A percentile compares a stretch with the other conserved stretches of the same genome.
phyloP scores from a whole-genome alignment of 2,113 vertebrate genomes.

The Cervus canadensis region DNA sequence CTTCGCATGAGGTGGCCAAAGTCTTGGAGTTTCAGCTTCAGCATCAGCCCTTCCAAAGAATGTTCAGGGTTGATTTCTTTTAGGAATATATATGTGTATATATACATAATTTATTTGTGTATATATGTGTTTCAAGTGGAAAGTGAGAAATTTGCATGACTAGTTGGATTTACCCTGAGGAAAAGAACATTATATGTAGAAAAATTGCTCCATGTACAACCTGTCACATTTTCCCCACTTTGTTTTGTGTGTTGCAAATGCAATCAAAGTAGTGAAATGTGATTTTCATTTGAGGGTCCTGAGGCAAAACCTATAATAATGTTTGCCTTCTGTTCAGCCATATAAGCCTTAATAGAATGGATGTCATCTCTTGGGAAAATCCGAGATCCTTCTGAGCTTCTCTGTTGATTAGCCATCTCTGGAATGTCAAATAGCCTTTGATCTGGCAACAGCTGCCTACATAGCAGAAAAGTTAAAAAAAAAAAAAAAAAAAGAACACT shows the following conservation, averaged over 20 bases:
- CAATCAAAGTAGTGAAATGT: conserved; percentile 28
- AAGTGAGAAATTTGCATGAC: conserved; percentile 20
- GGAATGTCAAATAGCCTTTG: conserved; percentile 28
- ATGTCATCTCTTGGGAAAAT: not conserved
- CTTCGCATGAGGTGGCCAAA: not conserved
- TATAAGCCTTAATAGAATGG: not conserved
- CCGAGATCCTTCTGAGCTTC: not conserved
- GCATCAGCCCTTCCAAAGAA: not conserved
- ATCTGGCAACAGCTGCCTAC: not conserved
- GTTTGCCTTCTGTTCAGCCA: conserved; percentile 25
- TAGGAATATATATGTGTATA: not conserved
- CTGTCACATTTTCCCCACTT: not conserved
- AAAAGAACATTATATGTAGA: not conserved
- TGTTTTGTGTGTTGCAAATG: not conserved
- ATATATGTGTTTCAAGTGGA: not conserved
- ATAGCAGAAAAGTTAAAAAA: not conserved
- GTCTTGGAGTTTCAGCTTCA: not conserved
- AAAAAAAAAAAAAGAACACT: not conserved
- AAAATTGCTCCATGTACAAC: not conserved
- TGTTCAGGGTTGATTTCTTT: not conserved
- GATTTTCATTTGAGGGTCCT: conserved; percentile 9
- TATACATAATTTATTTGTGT: not conserved
- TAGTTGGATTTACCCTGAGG: conserved; percentile 12
- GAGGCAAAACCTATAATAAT: not conserved
- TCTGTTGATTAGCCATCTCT: not conserved